Base-by-base conservation (phyloP, 2,888 invertebrate genomes). In the Hanleya hanleyi region DNA sequence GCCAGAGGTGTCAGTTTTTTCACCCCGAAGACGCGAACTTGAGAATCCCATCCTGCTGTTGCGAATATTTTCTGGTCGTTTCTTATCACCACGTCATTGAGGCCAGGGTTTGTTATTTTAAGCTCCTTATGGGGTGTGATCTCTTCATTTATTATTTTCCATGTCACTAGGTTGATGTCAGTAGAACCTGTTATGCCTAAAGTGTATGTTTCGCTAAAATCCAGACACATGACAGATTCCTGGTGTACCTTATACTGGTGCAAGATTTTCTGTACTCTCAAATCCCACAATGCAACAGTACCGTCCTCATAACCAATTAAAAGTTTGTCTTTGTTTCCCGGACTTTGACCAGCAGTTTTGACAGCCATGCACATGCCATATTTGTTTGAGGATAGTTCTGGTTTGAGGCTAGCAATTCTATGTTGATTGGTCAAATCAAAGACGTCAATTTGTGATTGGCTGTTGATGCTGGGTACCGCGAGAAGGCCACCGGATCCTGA, bases 11-110 rank as follows among this genome's bases (percentile, higher is more conserved):
- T 84, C 22, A 84, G 36, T 38, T 84, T 86, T 69, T 86, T 85
- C 4, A 80, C 71, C 29, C 83, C 79, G 71, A 86, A 88, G 66
- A 88, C 62, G 50, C 88, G 69, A 5, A 86, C 69, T 49, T 79
- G 78, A n/a, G 73, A 69, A 71, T 88, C 89, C 88, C 88, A 88
- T 6, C 89, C 86, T 22, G 85, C 88, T 50, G 77, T 72, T 1
- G 79, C 87, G 22, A 87, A 77, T 47, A 89, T 83, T 67, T 82
- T 84, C 5, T 84, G 82, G 79, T 89, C 89, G 4, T 41, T 22
- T 65, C 88, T 74, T n/a, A 86, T 76, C 32, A 71, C 69, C 5
- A 84, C 74, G 70, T 79, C 78, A 77, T 79, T 82, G 50, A 86
- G 79, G 41, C 88, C 87, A 15, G 84, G 76, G 1, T 79, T 71